Evolutionary conservation across 2,113 vertebrate species (phyloP).

Genomic region (Halichoeres trimaculatus): DNA sequence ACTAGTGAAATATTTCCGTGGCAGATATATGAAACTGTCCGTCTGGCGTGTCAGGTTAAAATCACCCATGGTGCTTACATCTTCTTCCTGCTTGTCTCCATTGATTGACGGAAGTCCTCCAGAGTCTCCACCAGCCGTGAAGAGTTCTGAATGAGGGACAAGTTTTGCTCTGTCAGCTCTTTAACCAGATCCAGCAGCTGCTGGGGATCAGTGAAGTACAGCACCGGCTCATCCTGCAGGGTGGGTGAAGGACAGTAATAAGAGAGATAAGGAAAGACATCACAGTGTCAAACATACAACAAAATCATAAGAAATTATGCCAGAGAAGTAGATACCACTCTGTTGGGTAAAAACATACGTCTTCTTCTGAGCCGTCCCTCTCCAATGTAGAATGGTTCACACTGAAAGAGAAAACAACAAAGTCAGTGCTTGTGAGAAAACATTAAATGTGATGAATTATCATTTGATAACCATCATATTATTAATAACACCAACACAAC

Average conservation of each 20-base stretch:
- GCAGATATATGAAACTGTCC: too few relatives aligned
- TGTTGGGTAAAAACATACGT: conserved; percentile 78
- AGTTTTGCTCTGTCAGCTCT: conserved; percentile 89
- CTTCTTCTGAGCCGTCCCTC: conserved; percentile 65
- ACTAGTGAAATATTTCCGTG: too few relatives aligned
- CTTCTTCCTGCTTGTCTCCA: conserved; percentile 78
- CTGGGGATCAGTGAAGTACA: conserved; percentile 92
- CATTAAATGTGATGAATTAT: not conserved
- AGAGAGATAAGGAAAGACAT: not conserved
- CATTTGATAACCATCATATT: too few relatives aligned
- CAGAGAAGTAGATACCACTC: too few relatives aligned
- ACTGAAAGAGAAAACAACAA: conserved; percentile 49
- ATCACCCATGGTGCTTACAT: conserved; percentile 78
- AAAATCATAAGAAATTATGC: not conserved
- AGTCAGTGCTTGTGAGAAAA: not conserved
- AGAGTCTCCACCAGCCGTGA: conserved; percentile 85
- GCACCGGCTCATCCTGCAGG: conserved; percentile 81
- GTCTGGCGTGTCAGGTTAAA: too few relatives aligned
- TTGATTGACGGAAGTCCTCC: conserved; percentile 79
- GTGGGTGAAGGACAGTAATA: not conserved
- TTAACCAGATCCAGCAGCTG: conserved; percentile 88
- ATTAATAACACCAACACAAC: too few relatives aligned
- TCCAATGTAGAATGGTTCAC: conserved; percentile 19
- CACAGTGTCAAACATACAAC: too few relatives aligned
- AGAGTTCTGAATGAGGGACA: conserved; percentile 88